Evolutionary conservation across 2,113 vertebrate genomes (phyloP), one percentile per base, ranked within the genome.

Genomic region (Percopsis transmontana): DNA sequence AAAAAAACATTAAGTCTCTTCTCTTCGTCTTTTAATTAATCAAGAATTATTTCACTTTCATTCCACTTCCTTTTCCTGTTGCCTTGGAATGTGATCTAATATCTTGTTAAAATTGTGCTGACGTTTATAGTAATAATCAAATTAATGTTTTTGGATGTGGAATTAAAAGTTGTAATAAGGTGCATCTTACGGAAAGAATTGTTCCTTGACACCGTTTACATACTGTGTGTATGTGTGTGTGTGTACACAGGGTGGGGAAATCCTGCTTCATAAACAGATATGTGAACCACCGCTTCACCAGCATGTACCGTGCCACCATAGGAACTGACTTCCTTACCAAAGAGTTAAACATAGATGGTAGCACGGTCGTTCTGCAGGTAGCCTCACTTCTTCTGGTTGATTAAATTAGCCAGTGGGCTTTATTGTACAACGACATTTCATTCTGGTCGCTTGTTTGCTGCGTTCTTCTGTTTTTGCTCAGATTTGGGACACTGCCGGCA

Each of bases 301-400:
- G 79, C 58, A 74, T 77, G 78, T 89, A 87, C 70, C 65, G 83
- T 2, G 64, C 84, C 59, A 86, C 87, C 0, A 70, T 91, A 15
- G 90, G 89, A 9, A 80, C 87, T 0, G 89, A 91, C 76, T 90
- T 89, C 71, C 84, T 92, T 23, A 86, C 78, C n/a, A 87, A 83
- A 58, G 80, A 82, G 23, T 38, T 88, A 50, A 58, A 15, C 18
- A 19, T 84, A 19, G 58, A 77, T 2, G 73, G 76, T 45, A 69
- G 66, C 54, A n/a, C 42, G 0, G 83, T 87, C 41, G 80, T 57
- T 5, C 58, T 90, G 67, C 87, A 91, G 86, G 87, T 89, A 76
- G 59, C 40, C 16, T n/a, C n/a, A n/a, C n/a, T n/a, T n/a, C n/a
- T n/a, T n/a, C n/a, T n/a, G n/a, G n/a, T n/a, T n/a, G n/a, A n/a